Base-by-base conservation (phyloP, 2,113 vertebrate species). In the Oncorhynchus clarkii region DNA sequence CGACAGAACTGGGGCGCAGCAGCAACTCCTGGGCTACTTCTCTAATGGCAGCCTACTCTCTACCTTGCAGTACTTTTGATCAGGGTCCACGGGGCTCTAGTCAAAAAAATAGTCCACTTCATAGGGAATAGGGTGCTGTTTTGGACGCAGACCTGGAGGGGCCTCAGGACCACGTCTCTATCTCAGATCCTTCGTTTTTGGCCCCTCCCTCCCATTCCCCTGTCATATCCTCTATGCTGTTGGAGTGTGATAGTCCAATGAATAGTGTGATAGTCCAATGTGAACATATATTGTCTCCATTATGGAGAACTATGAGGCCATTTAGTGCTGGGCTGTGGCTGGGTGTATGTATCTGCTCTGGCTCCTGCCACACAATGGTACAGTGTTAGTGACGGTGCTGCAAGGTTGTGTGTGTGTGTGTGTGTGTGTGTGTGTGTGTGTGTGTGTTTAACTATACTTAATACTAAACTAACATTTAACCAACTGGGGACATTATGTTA, bases 1-100 rank as follows among this genome's bases (percentile, higher is more conserved):
- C 80, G 86, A 89, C 85, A 88, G 81, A 91, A 81, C 78, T 89
- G 82, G 88, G 89, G 70, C 82, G 49, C 57, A 70, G 67, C 54
- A 68, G 75, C 59, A 70, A 59, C 65, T 82, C 73, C 71, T 70
- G 79, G 75, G 74, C 49, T 16, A 3, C 11, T 3, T 51, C 49
- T 11, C 49, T 0, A 51, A 51, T 51, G 14, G 49, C 49, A 51
- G 12, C 14, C 14, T 16, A 51, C 2, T 51, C 49, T 14, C 4
- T 16, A 14, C 3, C 14, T 51, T 16, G 39, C 39, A 39, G 39
- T 9, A 13, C 49, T 3, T 51, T 16, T 51, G 1, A 51, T 16
- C 49, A 51, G 49, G 49, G 49, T 13, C 39, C 14, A 51, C 3
- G 3, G 14, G 49, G 49, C 49, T 51, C 12, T 51, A 16, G 14